Evolutionary conservation across 2,888 invertebrate genomes (phyloP), one percentile per base, ranked within the genome.

Genomic region (Yponomeuta malinellus): DNA sequence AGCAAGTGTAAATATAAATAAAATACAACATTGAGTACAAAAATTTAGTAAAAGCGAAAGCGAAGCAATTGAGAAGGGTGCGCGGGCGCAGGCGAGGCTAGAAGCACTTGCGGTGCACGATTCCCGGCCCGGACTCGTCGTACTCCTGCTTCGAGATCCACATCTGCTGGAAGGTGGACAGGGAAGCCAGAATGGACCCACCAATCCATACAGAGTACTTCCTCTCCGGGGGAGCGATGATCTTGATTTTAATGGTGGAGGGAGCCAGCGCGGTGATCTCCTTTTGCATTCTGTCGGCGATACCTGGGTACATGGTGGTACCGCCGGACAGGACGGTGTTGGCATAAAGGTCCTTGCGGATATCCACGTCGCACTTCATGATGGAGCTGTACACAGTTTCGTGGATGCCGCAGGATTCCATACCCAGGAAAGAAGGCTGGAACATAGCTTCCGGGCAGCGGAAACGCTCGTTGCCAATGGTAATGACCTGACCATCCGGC

Each of bases 311-410:
- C 96, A 96, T 96, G 93, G 96, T 96, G 93, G 96, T 96, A 87
- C 97, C 96, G 88, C 97, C 97, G 81, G 97, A 97, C 92, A 97
- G 94, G 87, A 97, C 97, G 78, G 96, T 96, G 95, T 97, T 97
- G 94, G 97, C 97, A 94, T 97, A 97, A 94, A 97, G 93, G 94
- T 97, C 97, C 95, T 97, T 97, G 93, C 97, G 95, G 95, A 97
- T 98, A 93, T 98, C 97, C 72, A 98, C 97, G 93, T 97, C 97
- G 94, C 97, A 98, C 95, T 97, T 97, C 97, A 97, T 97, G 96
- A 98, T 98, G 90, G 97, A 97, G 95, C 97, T 97, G 96, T 97
- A 98, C 85, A 96, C 96, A 91, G 97, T 97, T 93, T 97, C 97
- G 93, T 97, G 97, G 94, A 97, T 97, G 86, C 97, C 97, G 94